These are phyloP conservation scores for Lysandra bellargus DNA, from an alignment of 2,888 invertebrate species.

Conservation along the genomic window DNA sequence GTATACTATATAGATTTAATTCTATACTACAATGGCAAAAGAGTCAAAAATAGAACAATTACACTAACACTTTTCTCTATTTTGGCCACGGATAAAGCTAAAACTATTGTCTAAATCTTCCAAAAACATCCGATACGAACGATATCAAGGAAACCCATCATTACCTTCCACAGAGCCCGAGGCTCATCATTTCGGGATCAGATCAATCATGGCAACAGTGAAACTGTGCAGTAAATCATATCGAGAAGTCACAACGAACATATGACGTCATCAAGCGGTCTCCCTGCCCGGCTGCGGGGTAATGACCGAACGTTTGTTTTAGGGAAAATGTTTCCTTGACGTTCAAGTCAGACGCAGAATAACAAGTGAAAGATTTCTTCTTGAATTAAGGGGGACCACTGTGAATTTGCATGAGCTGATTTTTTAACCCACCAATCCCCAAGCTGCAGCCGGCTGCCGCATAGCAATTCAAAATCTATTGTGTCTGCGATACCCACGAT, in stretches of 20 bases:
- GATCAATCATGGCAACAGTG: conserved; percentile 4
- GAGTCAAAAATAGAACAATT: too few relatives aligned
- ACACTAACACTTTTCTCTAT: too few relatives aligned
- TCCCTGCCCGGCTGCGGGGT: neutral
- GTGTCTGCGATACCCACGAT: too few relatives aligned
- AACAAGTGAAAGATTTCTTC: neutral
- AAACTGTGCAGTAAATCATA: conserved; percentile 10
- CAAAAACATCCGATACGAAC: neutral
- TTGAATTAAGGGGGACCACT: neutral
- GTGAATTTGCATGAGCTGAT: neutral
- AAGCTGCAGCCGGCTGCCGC: too few relatives aligned
- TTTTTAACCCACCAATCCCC: too few relatives aligned
- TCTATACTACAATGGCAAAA: too few relatives aligned
- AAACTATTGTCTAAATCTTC: too few relatives aligned
- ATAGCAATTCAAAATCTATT: too few relatives aligned
- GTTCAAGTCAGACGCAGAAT: neutral
- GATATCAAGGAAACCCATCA: neutral
- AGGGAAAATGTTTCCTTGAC: neutral
- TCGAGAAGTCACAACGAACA: neutral
- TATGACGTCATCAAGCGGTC: conserved; percentile 2
- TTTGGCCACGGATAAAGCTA: too few relatives aligned
- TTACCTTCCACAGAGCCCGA: neutral
- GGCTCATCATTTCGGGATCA: conserved; percentile 9
- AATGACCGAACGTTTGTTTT: neutral
- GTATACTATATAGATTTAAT: too few relatives aligned